Evolutionary conservation across 2,797 vertebrate species (phyloP), one percentile per base, ranked within the genome.

Genomic region (Pipistrellus pipistrellus): DNA sequence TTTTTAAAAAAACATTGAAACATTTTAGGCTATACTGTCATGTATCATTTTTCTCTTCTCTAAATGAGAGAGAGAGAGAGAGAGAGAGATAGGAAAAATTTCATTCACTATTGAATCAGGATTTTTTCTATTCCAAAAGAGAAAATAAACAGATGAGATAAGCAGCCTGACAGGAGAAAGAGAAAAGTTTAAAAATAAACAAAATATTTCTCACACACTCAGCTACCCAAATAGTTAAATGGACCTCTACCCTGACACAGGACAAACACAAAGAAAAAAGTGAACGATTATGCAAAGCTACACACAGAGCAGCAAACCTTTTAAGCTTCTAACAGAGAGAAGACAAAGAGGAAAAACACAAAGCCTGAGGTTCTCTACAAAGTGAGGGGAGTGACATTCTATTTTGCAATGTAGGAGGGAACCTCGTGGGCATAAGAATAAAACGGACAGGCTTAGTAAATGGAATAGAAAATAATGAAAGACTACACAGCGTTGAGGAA

Each of bases 151-250:
- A 75, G 64, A 13, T 8, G 23, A 69, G 80, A 78, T n/a, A 88
- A 88, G 46, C 23, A 94, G 8, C 35, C 25, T 59, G 30, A 93
- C 3, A 90, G 32, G 55, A 91, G 23, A 81, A 89, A 91, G 21
- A 91, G 27, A 88, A 94, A 80, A 53, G 17, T 78, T 91, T 77
- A 46, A 87, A 89, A 91, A 89, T 71, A 64, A 25, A 66, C 1
- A 27, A 81, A 91, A 23, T 59, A 64, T 83, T 96, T 90, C 64
- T 94, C 83, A 89, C 12, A 93, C 51, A 91, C 35, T 78, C 64
- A 73, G 78, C 32, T 73, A 82, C 20, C 27, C 48, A 66, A 80
- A 77, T 23, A 87, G 18, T n/a, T 20, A 66, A 35, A 48, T 3
- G 35, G 32, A 48, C 72, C 32, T 90, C 88, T 55, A 57, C 4